Percentiles rank a stretch among this genome's conserved stretches.
Conservation (phyloP, 2,113 vertebrate species). For the Lamprotornis superbus region DNA sequence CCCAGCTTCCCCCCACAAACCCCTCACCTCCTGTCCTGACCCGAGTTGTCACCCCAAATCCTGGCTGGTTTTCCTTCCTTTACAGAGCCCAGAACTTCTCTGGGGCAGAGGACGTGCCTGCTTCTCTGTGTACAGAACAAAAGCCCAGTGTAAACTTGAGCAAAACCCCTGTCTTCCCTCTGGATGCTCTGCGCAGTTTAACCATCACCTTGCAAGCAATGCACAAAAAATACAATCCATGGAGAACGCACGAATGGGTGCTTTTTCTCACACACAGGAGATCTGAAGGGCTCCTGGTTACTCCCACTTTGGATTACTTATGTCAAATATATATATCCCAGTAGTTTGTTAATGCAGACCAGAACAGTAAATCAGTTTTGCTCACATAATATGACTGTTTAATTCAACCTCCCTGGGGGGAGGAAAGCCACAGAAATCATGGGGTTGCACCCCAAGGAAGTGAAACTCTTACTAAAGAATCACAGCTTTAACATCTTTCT, state of each 20-base stretch:
- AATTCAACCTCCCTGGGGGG: background rate
- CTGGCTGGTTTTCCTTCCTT: background rate
- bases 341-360: background rate
- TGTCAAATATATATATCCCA: accelerated
- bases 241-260: accelerated
- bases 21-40: background rate
- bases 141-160: background rate
- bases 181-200: background rate
- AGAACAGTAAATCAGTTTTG: no score
- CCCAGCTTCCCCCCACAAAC: background rate
- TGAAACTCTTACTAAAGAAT: background rate
- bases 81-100: background rate
- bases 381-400: background rate
- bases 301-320: background rate
- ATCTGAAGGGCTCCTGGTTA: background rate
- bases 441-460: background rate
- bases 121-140: background rate
- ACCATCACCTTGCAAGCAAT: background rate
- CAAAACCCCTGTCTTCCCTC: background rate
- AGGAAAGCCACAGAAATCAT: background rate
- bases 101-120: accelerated
- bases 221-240: accelerated
- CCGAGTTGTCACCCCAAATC: background rate
- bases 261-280: accelerated
- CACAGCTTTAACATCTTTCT: background rate